Conservation (phyloP, 2,797 vertebrate species). For the Chelmon rostratus region DNA sequence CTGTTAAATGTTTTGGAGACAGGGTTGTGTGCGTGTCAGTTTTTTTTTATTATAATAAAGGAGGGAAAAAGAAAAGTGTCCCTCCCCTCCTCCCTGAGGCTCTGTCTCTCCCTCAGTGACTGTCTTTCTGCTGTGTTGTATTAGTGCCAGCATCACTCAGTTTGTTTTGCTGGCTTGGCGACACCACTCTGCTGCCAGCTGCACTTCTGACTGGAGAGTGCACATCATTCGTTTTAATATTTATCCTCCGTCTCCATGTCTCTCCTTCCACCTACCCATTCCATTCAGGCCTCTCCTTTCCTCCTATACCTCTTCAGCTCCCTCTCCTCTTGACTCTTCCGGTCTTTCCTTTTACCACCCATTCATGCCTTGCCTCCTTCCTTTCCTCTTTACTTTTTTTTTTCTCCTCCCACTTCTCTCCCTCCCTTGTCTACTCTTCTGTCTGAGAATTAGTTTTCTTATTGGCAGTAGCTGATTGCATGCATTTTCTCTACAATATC, state of each 20-base stretch:
- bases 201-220: constrained; percentile 63
- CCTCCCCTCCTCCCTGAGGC: neutral
- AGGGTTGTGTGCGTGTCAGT: neutral
- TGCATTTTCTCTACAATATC: neutral
- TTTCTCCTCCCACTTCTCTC: neutral
- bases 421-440: neutral
- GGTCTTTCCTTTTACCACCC: neutral
- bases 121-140: constrained; percentile 46
- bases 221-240: constrained; percentile 74
- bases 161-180: constrained; percentile 60
- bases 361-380: neutral
- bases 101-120: constrained; percentile 3
- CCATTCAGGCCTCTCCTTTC: constrained; percentile 8
- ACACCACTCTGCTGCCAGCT: constrained; percentile 66
- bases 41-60: neutral
- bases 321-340: neutral
- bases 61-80: neutral
- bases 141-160: constrained; percentile 65
- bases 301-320: neutral
- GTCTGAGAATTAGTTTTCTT: constrained; percentile 12
- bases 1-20: neutral
- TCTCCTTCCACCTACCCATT: constrained; percentile 22
- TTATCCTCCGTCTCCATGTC: constrained; percentile 26
- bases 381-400: neutral
- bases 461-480: neutral